Percentiles rank a stretch among this genome's conserved stretches.
Conservation (phyloP, 1,140 invertebrate genomes). For the Orchesella cincta region DNA sequence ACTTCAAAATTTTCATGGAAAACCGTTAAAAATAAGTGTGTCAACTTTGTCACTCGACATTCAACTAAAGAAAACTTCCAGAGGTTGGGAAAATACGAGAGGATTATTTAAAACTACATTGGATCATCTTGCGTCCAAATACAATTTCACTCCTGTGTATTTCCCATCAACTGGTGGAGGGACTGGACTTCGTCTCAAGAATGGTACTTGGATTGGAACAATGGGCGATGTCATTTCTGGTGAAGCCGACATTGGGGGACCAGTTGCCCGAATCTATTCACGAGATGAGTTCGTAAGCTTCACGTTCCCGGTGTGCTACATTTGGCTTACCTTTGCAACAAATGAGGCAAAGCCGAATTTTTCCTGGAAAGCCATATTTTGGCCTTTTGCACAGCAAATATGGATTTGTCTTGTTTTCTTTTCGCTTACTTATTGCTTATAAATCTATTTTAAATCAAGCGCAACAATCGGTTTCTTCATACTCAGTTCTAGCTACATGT, state of each 20-base stretch:
- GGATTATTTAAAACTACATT: not conserved
- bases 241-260: not conserved
- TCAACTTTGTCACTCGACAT: not conserved
- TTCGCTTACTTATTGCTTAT: not conserved
- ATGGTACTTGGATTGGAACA: slow-evolving; percentile 38
- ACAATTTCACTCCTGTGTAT: slow-evolving; percentile 37
- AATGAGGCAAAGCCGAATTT: slow-evolving; percentile 23
- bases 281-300: slow-evolving; percentile 19
- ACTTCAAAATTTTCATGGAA: not conserved
- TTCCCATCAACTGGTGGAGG: slow-evolving; percentile 41
- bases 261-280: not conserved
- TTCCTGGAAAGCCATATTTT: slow-evolving; percentile 42
- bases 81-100: not conserved
- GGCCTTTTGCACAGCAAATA: slow-evolving; percentile 20
- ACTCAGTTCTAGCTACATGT: not conserved
- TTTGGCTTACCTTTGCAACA: slow-evolving; percentile 41
- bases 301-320: slow-evolving; percentile 38
- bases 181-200: not conserved
- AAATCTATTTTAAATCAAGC: not conserved
- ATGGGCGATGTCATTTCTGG: not conserved
- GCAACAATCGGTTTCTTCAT: not conserved
- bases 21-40: not conserved
- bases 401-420: slow-evolving; percentile 18
- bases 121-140: not conserved
- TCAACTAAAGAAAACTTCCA: not conserved